A percentile compares a stretch with the other conserved stretches of the same genome.
Conservation (phyloP, 2,888 invertebrate species). For the Xylota segnis region DNA sequence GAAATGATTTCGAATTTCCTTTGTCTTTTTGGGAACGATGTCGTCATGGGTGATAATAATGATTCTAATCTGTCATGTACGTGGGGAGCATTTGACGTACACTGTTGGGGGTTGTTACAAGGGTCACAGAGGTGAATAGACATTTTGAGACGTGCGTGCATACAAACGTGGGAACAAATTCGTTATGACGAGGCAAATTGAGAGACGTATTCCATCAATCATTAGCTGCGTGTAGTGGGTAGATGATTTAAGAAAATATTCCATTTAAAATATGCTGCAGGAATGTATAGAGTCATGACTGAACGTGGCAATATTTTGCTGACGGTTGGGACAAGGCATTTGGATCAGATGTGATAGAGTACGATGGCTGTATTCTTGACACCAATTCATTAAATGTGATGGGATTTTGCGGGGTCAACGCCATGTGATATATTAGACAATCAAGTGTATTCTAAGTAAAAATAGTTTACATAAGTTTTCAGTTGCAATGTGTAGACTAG, state of each 20-base stretch:
- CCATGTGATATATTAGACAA: too few species aligned
- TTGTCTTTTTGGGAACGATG: slow-evolving; percentile 8
- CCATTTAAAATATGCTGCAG: too few species aligned
- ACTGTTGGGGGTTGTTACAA: background rate
- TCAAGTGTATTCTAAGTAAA: too few species aligned
- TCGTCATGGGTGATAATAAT: slow-evolving; percentile 19
- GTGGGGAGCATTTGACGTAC: background rate
- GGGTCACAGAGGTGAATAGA: background rate
- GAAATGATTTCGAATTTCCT: slow-evolving; percentile 18
- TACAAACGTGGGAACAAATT: background rate
- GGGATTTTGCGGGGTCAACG: too few species aligned
- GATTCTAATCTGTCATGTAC: slow-evolving; percentile 15
- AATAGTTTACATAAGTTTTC: too few species aligned
- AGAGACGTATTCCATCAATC: background rate
- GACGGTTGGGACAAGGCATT: too few species aligned
- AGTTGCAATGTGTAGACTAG: too few species aligned
- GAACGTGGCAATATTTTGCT: too few species aligned
- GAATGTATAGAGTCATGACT: too few species aligned
- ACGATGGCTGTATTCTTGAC: too few species aligned
- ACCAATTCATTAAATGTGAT: too few species aligned
- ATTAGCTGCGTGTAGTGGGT: background rate
- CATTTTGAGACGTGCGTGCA: background rate
- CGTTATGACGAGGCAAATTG: background rate
- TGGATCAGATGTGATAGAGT: too few species aligned
- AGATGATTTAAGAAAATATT: background rate